Evolutionary conservation across 1,140 invertebrate genomes (phyloP).

Genomic region (Drosophila arizonae): DNA sequence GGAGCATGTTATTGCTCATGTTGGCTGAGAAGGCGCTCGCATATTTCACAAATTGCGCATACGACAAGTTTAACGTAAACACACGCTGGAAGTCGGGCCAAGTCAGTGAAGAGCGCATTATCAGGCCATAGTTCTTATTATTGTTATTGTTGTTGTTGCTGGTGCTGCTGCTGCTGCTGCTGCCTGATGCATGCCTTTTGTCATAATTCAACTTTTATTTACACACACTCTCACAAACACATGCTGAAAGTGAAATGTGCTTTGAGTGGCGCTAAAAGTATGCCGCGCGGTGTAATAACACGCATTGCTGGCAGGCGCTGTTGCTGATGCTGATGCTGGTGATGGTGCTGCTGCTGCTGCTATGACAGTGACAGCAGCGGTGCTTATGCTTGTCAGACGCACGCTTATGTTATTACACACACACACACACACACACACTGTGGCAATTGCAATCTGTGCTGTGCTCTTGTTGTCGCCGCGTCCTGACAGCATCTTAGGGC

Average conservation of each 20-base stretch:
- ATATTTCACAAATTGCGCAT: slow-evolving; percentile 81
- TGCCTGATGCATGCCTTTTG: slow-evolving; percentile 59
- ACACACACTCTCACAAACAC: slow-evolving; percentile 35
- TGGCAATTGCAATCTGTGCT: slow-evolving; percentile 26
- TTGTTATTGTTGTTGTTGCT: slow-evolving; percentile 13
- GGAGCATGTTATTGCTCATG: slow-evolving; percentile 63
- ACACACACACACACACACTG: slow-evolving; percentile 16
- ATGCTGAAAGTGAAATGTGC: slow-evolving; percentile 59
- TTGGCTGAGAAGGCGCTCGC: slow-evolving; percentile 59
- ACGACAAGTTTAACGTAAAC: slow-evolving; percentile 75
- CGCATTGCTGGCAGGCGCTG: slow-evolving; percentile 45
- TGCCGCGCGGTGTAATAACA: slow-evolving; percentile 78
- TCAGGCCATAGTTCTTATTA: slow-evolving; percentile 57
- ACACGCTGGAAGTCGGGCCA: slow-evolving; percentile 39
- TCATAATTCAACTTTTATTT: slow-evolving; percentile 80
- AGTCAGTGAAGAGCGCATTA: slow-evolving; percentile 68
- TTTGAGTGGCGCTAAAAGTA: slow-evolving; percentile 78
- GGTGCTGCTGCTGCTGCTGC: slow-evolving; percentile 24
- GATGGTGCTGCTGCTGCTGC: slow-evolving; percentile 22
- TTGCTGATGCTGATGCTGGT: not conserved
- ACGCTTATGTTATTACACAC: slow-evolving; percentile 74
- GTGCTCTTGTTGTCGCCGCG: not conserved
- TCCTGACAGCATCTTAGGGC: slow-evolving; percentile 24
- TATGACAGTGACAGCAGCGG: slow-evolving; percentile 74
- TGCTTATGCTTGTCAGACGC: slow-evolving; percentile 79